Evolutionary conservation across 2,113 vertebrate species (phyloP).

Genomic region (Uropsilus gracilis): DNA sequence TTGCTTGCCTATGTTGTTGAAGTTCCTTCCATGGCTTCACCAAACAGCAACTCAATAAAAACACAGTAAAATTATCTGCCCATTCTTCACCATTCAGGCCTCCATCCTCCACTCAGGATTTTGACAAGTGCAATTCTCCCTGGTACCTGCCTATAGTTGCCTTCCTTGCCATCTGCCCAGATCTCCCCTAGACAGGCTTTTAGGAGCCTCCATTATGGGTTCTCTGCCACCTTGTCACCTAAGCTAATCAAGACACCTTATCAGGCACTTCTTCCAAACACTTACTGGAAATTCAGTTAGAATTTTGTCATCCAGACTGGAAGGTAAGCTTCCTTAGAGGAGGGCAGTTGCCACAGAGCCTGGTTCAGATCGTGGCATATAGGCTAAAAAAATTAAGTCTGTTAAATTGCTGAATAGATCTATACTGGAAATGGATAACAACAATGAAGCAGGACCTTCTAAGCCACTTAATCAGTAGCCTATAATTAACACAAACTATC

Average conservation of each 20-base stretch:
- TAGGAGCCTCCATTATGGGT: not conserved
- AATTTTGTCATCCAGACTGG: not conserved
- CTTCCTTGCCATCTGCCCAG: accelerated
- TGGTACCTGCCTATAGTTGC: not conserved
- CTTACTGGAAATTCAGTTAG: not conserved
- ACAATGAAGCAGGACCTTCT: not conserved
- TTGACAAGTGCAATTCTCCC: too few species aligned
- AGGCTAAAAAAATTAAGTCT: not conserved
- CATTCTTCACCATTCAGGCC: accelerated
- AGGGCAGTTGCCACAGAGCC: not conserved
- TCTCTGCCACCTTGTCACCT: accelerated
- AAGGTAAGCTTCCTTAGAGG: not conserved
- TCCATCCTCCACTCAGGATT: not conserved
- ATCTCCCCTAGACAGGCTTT: not conserved
- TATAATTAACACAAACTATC: not conserved
- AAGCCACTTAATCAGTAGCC: not conserved
- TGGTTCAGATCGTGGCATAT: not conserved
- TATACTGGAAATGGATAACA: not conserved
- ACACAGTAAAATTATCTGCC: too few species aligned
- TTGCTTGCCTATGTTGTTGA: too few species aligned
- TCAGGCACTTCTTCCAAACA: not conserved
- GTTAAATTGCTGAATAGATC: not conserved
- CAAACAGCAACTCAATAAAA: too few species aligned
- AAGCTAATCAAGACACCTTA: not conserved
- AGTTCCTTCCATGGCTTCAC: too few species aligned